Evolutionary conservation across 2,888 invertebrate species (phyloP), one percentile per base, ranked within the genome.

Genomic region (Tachina lurida): DNA sequence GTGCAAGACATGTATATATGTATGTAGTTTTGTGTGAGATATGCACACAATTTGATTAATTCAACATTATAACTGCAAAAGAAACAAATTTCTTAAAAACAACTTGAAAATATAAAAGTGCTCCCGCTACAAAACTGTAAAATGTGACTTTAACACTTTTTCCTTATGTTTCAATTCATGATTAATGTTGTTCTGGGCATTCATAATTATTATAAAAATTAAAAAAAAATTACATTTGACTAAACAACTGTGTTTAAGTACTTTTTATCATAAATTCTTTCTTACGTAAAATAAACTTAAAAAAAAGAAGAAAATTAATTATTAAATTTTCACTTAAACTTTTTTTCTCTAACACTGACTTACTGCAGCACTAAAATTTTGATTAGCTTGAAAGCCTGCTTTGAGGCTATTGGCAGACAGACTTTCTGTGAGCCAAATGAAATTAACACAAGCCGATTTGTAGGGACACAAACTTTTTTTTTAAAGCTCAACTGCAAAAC

Each of bases 361-460:
- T 19, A 54, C 10, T 52, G 15, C 10, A 17, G 41, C 17, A 19
- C 41, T 15, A 7, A 63, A 71, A 54, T 17, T 52, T 22, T 52
- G 54, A 12, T 12, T 56, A 75, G 45, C 19, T 56, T 43, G 13
- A 43, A 5, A 43, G 77, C 70, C 31, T 39, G 13, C 71, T 71
- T 56, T 71, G 47, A 71, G 63, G 79, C 39, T 49, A 56, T 56
- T 79, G 56, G 70, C n/a, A 56, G 3, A 31, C 31, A 31, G 5
- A 31, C 31, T 81, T 17, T 10, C 41, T 63, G 3, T 67, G 17
- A 13, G 5, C 19, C 41, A 9, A 43, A 19, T 1, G 31, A 52
- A 52, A 52, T 54, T 10, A 54, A 19, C 54, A 54, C 54, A 54
- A 54, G 17, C n/a, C n/a, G 52, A 68, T 52, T 15, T 67, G 9